phyloP scores from a whole-genome alignment of 2,888 invertebrate species.

The Drosophila percnosoma region DNA sequence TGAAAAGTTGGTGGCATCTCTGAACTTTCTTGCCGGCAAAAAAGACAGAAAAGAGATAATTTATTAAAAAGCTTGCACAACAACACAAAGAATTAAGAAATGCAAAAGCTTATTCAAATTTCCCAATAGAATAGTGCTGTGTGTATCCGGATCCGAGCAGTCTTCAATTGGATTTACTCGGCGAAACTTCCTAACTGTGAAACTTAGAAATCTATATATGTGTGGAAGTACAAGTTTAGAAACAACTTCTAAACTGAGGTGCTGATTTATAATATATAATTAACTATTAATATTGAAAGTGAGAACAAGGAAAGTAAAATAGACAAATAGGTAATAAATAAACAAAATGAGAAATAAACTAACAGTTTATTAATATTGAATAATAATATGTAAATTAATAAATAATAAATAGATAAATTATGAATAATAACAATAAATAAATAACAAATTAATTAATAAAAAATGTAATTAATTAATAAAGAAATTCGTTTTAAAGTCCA shows the following conservation, averaged over 20 bases:
- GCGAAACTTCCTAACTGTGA: slow-evolving; percentile 2
- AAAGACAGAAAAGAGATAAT: not conserved
- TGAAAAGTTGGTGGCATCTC: not conserved
- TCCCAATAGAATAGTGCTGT: slow-evolving; percentile 11
- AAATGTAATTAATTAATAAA: not conserved
- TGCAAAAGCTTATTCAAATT: slow-evolving; percentile 31
- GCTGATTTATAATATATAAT: not conserved
- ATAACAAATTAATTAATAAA: not conserved
- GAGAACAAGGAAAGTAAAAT: not conserved
- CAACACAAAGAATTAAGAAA: not conserved
- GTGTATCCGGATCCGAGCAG: slow-evolving; percentile 28
- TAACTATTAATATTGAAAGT: not conserved
- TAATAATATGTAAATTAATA: not conserved
- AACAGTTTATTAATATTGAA: not conserved
- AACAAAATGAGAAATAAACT: not conserved
- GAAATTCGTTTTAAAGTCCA: not conserved
- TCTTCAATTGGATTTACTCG: slow-evolving; percentile 12
- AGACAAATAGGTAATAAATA: not conserved
- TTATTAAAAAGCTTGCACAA: not conserved
- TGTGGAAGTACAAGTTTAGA: not conserved
- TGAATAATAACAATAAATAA: not conserved
- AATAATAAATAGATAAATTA: not conserved
- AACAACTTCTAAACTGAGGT: not conserved
- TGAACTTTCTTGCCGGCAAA: slow-evolving; percentile 10
- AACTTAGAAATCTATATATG: not conserved